Conservation (phyloP, 1,140 invertebrate species). For the Bradysia coprophila region DNA sequence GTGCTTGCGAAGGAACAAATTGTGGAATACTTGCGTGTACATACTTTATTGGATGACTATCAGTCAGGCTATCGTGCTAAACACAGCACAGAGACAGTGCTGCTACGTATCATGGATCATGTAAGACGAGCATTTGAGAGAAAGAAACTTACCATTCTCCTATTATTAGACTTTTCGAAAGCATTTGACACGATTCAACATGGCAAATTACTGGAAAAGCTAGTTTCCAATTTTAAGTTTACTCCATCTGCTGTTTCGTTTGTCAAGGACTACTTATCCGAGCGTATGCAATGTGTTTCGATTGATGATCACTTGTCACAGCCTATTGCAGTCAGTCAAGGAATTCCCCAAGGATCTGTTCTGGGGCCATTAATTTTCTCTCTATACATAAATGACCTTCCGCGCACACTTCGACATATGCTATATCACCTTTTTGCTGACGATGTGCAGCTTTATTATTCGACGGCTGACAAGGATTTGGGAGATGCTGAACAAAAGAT, state of each 20-base stretch:
- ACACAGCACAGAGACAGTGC: neutral
- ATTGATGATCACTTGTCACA: neutral
- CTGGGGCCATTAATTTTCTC: neutral
- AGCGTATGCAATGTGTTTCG: neutral
- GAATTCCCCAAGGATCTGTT: neutral
- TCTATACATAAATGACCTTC: neutral
- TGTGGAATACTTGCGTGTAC: neutral
- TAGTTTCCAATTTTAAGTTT: neutral
- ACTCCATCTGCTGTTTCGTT: neutral
- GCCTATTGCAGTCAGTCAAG: neutral
- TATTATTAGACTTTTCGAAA: neutral
- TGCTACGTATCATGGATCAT: neutral
- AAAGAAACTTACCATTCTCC: neutral
- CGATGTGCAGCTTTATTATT: neutral
- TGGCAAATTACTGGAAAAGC: neutral
- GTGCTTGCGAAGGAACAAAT: neutral
- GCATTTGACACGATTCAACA: neutral
- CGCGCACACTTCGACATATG: neutral
- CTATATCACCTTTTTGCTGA: neutral
- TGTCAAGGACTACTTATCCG: neutral
- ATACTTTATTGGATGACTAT: neutral
- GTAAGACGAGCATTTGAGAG: neutral
- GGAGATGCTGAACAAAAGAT: neutral
- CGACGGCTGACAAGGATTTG: neutral
- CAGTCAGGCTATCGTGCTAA: neutral